Evolutionary conservation across 1,140 invertebrate species (phyloP), one percentile per base, ranked within the genome.

Genomic region (Drosophila murphyi): DNA sequence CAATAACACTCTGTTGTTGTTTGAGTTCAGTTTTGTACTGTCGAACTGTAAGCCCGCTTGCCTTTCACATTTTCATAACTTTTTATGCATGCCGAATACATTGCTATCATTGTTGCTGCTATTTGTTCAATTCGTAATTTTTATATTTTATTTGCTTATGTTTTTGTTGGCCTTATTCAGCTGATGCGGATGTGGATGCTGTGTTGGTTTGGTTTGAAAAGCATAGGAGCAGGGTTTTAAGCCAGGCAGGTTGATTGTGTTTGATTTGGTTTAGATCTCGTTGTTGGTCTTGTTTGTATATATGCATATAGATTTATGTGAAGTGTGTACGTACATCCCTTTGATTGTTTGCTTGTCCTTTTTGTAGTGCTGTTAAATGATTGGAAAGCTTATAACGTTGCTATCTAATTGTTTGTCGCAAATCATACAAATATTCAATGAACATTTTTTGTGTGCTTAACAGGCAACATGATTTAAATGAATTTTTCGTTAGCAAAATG

Each of bases 11-110:
- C 54, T 52, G 54, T 65, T 59, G 20, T 69, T 69, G 4, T 43
- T 4, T 35, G 41, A 50, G 39, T 48, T 35, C 37, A 41, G 39
- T 32, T 59, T 35, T 60, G 32, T 60, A 6, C 54, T 47, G n/a
- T 8, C 50, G 63, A 73, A 61, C 56, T 37, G 28, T 69, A 45
- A 48, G 20, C 12, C 50, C 50, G 31, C 20, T 61, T 63, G 31
- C n/a, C 32, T 74, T 80, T 65, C 65, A 83, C 60, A 72, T 73
- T 79, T 87, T 87, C 82, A 87, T 79, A 87, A 80, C 72, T 83
- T 87, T 88, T 87, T 87, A 83, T 80, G 76, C 69, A 82, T 70
- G 51, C 10, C 5, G n/a, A 4, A 54, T 54, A 45, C 32, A 60
- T 61, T 60, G 37, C 50, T 64, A 60, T 54, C 56, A 59, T 78